Evolutionary conservation across 2,113 vertebrate species (phyloP).

Genomic region (Peromyscus leucopus): DNA sequence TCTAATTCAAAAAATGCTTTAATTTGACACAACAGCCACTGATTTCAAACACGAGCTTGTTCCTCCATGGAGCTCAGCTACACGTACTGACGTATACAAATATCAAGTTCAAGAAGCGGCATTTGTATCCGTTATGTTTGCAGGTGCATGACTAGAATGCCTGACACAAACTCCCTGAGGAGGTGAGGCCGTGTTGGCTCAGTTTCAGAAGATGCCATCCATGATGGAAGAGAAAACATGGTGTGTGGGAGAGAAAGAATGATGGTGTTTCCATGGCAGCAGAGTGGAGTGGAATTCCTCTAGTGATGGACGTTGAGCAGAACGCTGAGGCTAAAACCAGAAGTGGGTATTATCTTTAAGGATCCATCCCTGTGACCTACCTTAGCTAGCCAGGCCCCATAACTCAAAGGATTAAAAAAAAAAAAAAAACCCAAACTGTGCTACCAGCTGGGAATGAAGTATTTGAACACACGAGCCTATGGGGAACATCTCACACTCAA

Average conservation of each 20-base stretch:
- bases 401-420: background rate
- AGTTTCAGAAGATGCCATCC: background rate
- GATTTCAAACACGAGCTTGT: background rate
- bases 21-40: background rate
- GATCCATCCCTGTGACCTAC: background rate
- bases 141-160: background rate
- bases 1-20: background rate
- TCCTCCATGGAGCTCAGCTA: background rate
- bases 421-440: background rate
- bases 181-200: background rate
- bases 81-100: background rate
- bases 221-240: background rate
- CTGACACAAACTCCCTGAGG: too few relatives aligned
- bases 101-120: background rate
- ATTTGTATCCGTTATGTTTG: background rate
- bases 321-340: background rate
- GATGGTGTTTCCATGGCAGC: background rate
- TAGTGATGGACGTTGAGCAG: background rate
- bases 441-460: background rate
- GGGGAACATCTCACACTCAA: background rate
- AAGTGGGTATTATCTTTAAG: background rate
- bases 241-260: background rate
- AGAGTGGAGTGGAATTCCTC: background rate
- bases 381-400: background rate
- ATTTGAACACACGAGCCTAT: background rate